A percentile compares a stretch with the other conserved stretches of the same genome.
Evolutionary conservation across 2,888 invertebrate genomes (phyloP).

Genomic region (Amorpha juglandis): DNA sequence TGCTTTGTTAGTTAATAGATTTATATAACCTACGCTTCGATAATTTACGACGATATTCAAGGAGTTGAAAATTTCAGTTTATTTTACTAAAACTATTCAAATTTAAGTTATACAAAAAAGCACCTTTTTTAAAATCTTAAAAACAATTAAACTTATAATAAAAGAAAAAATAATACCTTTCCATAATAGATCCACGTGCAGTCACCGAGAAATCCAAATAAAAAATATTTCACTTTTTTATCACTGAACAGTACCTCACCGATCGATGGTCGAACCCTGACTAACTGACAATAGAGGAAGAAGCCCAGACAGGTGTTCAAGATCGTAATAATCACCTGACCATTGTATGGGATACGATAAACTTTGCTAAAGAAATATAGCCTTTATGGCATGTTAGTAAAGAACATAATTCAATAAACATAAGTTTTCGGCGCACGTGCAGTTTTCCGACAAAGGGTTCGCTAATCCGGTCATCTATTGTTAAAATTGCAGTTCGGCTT

Average conservation of each 20-base stretch:
- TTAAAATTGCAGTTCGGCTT: neutral
- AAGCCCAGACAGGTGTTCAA: conserved; percentile 31
- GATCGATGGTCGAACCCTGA: conserved; percentile 40
- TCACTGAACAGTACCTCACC: conserved; percentile 34
- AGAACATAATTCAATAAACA: neutral
- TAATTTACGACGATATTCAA: too few species aligned
- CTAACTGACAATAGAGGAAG: conserved; percentile 37
- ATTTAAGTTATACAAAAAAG: neutral
- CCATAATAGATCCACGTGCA: conserved; percentile 37
- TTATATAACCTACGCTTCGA: too few species aligned
- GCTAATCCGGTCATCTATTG: conserved; percentile 8
- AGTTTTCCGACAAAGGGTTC: conserved; percentile 8
- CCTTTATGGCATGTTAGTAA: neutral
- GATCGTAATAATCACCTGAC: conserved; percentile 33
- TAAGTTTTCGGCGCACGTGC: neutral
- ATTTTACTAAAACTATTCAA: neutral
- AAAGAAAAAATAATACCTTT: conserved; percentile 15
- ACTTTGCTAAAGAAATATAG: neutral
- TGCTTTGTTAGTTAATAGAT: too few species aligned
- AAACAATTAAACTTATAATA: neutral
- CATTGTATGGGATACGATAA: conserved; percentile 6
- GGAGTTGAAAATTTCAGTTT: neutral
- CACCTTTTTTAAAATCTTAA: neutral
- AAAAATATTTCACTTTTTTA: conserved; percentile 37
- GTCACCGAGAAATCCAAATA: conserved; percentile 34